Evolutionary conservation across 2,888 invertebrate species (phyloP), one percentile per base, ranked within the genome.

Genomic region (Dione vanillae): DNA sequence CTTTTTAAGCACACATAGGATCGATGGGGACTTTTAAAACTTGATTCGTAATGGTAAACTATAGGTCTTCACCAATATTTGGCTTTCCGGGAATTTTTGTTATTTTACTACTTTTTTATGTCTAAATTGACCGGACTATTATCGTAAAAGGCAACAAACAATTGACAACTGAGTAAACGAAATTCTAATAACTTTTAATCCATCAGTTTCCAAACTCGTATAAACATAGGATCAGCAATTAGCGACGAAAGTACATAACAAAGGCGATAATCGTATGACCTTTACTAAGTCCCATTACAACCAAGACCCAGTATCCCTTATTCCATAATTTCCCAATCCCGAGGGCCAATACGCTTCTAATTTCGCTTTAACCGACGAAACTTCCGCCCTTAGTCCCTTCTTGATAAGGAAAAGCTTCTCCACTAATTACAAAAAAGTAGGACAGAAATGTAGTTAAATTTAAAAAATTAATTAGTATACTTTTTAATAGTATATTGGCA

Each of bases 331-430:
- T 76, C 76, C 77, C 77, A 83, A 82, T 85, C 85, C 85, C 86
- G 75, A 77, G 82, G 83, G 84, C 81, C 86, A 85, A 89, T 87
- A 86, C 85, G 88, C 83, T 85, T 86, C 86, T 90, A 89, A 90
- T 85, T 89, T 85, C 83, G 84, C 87, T 88, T 91, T 91, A 90
- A 90, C 86, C 86, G 83, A 81, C 82, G 77, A 82, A 91, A 91
- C 84, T 90, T 91, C 83, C 82, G 82, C 82, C 79, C 80, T 80
- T 83, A 84, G 86, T 84, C 84, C 82, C 83, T 79, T 77, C 81
- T 82, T 87, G 86, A 90, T 88, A 86, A 88, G 83, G 82, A 83
- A 86, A 88, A 62, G 64, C 84, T 83, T 79, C 75, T 76, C 72
- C 76, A 79, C 83, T 87, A 85, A 87, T 89, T 85, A 85, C 74